Base-by-base conservation (phyloP, 1,140 invertebrate genomes). In the Ericerus pela region DNA sequence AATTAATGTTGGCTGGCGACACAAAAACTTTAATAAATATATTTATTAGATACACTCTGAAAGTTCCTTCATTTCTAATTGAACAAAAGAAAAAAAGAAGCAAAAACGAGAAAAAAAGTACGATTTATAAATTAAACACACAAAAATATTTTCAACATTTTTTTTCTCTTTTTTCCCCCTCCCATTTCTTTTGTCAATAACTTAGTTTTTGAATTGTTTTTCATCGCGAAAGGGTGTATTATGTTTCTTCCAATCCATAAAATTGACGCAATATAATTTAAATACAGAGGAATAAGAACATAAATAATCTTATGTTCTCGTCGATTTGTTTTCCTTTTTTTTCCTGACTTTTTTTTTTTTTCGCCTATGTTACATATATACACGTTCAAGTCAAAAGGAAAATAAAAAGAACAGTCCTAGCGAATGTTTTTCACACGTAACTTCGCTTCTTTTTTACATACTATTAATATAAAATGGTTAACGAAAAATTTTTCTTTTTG, bases 311-410 rank as follows among this genome's bases (percentile, higher is more conserved):
- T 10, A 41, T 41, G 22, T 24, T 3, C 26, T 47, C 26, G n/a
- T n/a, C n/a, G n/a, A n/a, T n/a, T n/a, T n/a, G n/a, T n/a, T n/a
- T n/a, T n/a, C n/a, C n/a, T n/a, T n/a, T n/a, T n/a, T n/a, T n/a
- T n/a, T n/a, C n/a, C n/a, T n/a, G n/a, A n/a, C n/a, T n/a, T n/a
- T n/a, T n/a, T n/a, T n/a, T n/a, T n/a, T n/a, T n/a, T n/a, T n/a
- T n/a, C n/a, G n/a, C n/a, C n/a, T n/a, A n/a, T 8, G 41, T 47
- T 47, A 47, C 41, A 47, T 47, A 47, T 47, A 14, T 47, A 47
- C 41, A 47, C 6, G 37, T 41, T n/a, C n/a, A n/a, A n/a, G n/a
- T n/a, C n/a, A n/a, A n/a, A n/a, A n/a, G n/a, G n/a, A n/a, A 41
- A 24, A 47, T 24, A 47, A 24, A 47, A 47, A 47, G 3, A 47